Base-by-base conservation (phyloP, 1,140 invertebrate species). In the Drosophila eugracilis region DNA sequence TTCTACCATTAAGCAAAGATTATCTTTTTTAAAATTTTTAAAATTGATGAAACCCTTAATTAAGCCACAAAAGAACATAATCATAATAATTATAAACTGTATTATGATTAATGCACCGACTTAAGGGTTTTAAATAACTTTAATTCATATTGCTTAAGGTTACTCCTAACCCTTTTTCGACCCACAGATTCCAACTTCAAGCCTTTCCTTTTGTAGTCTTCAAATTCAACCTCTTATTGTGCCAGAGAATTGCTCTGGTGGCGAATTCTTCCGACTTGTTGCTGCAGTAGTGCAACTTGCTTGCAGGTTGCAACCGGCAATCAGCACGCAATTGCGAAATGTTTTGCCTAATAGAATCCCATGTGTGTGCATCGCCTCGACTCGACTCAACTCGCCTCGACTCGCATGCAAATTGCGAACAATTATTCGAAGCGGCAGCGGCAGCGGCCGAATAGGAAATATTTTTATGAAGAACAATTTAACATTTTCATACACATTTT, bases 271-370 rank as follows among this genome's bases (percentile, higher is more conserved):
- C 17, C 7, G 17, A 26, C 12, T 15, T 36, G 26, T 14, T 17
- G 17, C 24, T 28, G 55, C 34, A 19, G 30, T 5, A 17, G 4
- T 32, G 24, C 26, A 19, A 12, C 12, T 14, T 57, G 15, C 50
- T 36, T 37, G 55, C 55, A 59, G 26, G 28, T 50, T 34, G 48
- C 39, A 71, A 78, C 74, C 76, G 54, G 78, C 81, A 85, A 85
- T 85, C 80, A 86, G 76, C 81, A 85, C 81, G 80, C 81, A 85
- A 85, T 85, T 85, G 81, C 81, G 81, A 84, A 80, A 85, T 85
- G 81, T 86, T 86, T 58, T 76, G 70, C 81, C 81, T 80, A 85
- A 85, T 85, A 85, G 80, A 85, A 85, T 85, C 71, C 75, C 76
- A 73, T 78, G 72, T 73, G 72, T 73, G 81, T 72, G 81, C 81